A percentile compares a stretch with the other conserved stretches of the same genome.
Conservation (phyloP, 2,797 vertebrate species). For the Clamator glandarius region DNA sequence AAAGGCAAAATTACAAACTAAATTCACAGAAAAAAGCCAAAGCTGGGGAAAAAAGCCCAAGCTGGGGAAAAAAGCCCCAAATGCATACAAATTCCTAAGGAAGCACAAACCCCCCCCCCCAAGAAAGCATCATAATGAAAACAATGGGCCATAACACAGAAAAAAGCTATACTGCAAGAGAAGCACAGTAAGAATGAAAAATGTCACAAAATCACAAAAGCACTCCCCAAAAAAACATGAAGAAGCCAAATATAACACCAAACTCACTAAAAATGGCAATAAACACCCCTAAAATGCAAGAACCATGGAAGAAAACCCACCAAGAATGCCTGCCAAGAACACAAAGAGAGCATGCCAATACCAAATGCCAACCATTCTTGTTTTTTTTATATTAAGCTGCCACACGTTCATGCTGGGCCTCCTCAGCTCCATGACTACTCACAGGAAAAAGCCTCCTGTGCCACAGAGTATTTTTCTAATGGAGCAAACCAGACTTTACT, state of each 20-base stretch:
- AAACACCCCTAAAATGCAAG: neutral
- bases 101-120: neutral
- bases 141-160: neutral
- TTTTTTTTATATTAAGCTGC: neutral
- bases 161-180: neutral
- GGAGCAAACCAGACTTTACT: neutral
- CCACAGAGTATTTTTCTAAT: neutral
- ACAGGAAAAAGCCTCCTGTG: neutral
- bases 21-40: too few species aligned
- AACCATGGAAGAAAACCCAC: accelerated
- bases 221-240: neutral
- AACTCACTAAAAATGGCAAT: neutral
- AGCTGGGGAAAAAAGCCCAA: too few species aligned
- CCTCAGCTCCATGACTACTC: neutral
- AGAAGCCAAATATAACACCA: neutral
- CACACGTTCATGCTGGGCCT: neutral
- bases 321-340: neutral
- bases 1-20: neutral
- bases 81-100: neutral
- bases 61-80: neutral
- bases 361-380: accelerated
- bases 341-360: neutral
- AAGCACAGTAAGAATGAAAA: neutral
- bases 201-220: accelerated
- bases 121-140: neutral